Conservation (phyloP, 2,797 vertebrate species). For the Artibeus lituratus region DNA sequence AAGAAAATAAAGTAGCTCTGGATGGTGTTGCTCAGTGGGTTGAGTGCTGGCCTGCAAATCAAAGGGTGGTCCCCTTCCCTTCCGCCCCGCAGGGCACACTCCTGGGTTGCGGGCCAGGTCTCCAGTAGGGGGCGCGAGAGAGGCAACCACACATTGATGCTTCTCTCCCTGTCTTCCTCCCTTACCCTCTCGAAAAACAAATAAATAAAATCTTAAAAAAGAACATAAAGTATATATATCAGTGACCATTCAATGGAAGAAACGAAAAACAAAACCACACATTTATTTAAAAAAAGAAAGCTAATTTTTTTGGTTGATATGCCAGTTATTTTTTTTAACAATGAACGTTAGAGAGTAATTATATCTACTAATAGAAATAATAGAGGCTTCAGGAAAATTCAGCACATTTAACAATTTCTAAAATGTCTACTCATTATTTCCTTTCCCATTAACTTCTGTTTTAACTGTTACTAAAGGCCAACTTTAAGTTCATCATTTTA, state of each 20-base stretch:
- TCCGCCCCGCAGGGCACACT: too few relatives aligned
- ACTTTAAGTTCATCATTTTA: neutral
- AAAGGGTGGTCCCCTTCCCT: too few relatives aligned
- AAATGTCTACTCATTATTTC: neutral
- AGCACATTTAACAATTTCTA: neutral
- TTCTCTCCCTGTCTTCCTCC: too few relatives aligned
- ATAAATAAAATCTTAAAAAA: too few relatives aligned
- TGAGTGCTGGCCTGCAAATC: too few relatives aligned
- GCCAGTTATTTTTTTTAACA: neutral
- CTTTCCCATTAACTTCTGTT: neutral
- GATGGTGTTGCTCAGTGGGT: too few relatives aligned
- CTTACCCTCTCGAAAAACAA: too few relatives aligned
- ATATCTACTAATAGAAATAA: neutral
- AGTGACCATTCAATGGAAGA: neutral
- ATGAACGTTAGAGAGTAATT: neutral
- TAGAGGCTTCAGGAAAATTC: neutral
- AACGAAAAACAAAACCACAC: neutral
- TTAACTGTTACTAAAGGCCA: neutral
- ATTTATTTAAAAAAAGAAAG: neutral
- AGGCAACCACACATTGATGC: too few relatives aligned
- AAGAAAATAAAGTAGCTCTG: neutral
- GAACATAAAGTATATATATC: neutral
- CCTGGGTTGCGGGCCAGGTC: too few relatives aligned
- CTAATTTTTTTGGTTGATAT: neutral
- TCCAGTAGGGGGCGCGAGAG: too few relatives aligned